A percentile compares a stretch with the other conserved stretches of the same genome.
Conservation (phyloP, 2,888 invertebrate genomes). For the Hypercompe scribonia region DNA sequence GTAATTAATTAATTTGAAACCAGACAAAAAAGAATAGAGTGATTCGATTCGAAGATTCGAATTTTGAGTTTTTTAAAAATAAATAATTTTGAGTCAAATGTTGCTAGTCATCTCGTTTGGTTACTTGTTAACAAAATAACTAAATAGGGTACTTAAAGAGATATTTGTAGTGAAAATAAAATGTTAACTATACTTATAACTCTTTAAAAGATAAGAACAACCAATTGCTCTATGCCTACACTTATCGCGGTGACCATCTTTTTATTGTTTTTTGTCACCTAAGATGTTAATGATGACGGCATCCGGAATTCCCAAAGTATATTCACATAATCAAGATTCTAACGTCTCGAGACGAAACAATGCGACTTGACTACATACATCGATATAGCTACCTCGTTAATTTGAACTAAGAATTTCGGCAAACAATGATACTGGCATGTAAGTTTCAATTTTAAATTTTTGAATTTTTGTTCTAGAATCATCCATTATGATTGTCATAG, state of each 20-base stretch:
- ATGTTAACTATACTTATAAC: neutral
- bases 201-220: neutral
- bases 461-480: neutral
- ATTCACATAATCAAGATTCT: conserved; percentile 35
- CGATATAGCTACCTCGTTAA: conserved; percentile 28
- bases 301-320: conserved; percentile 49
- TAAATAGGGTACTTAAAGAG: too few species aligned
- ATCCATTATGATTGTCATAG: neutral
- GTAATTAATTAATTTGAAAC: too few species aligned
- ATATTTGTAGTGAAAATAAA: neutral
- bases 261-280: conserved; percentile 43
- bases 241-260: conserved; percentile 24
- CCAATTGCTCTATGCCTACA: neutral
- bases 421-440: conserved; percentile 7
- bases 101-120: neutral
- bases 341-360: conserved; percentile 24
- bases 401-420: conserved; percentile 22
- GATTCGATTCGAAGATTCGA: too few species aligned
- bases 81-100: neutral
- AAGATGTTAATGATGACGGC: conserved; percentile 43
- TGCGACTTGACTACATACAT: conserved; percentile 10
- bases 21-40: too few species aligned
- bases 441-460: neutral
- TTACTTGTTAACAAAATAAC: too few species aligned
- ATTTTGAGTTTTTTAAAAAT: too few species aligned